Evolutionary conservation across 1,140 invertebrate species (phyloP), one percentile per base, ranked within the genome.

Genomic region (Cylas formicarius): DNA sequence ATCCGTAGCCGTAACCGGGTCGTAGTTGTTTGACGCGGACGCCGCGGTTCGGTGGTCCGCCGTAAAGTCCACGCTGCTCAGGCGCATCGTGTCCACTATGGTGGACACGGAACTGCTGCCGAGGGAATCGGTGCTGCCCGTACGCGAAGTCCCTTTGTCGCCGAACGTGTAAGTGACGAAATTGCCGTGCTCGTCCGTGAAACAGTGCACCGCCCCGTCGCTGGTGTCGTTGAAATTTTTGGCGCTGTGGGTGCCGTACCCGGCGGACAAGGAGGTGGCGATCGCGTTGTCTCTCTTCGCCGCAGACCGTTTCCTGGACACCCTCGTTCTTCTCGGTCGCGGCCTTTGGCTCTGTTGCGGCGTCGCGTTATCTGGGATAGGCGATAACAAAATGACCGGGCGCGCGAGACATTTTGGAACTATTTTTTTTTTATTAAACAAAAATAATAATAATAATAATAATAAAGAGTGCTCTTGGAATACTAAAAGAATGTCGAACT

Each of bases 101-200:
- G 48, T 53, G 3, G 53, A 53, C 0, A 46, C 29, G 11, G 53
- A 47, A 29, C 41, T 53, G 21, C 44, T 43, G 8, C 45, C 48
- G n/a, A 53, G 24, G 7, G 50, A 48, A 13, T 57, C 55, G 11
- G 44, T 44, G 23, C 51, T 57, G 21, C 42, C 56, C 53, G 36
- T 14, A 13, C 23, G 19, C 18, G 9, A 33, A 14, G 13, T 28
- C 28, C 79, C 78, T 48, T 79, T 83, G 52, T 90, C 86, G 55
- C 90, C 84, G 63, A 93, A 91, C 0, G 84, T 86, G 53, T 94
- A 94, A 0, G 86, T 85, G 74, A 86, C 70, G 74, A 74, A 80
- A 23, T 80, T 74, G 0, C 78, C 79, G 40, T 75, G 74, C 53
- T 82, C 80, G 48, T 83, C 80, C 48, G 75, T 71, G 64, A 90